phyloP scores from a whole-genome alignment of 2,113 vertebrate species.

The Varanus salvator region DNA sequence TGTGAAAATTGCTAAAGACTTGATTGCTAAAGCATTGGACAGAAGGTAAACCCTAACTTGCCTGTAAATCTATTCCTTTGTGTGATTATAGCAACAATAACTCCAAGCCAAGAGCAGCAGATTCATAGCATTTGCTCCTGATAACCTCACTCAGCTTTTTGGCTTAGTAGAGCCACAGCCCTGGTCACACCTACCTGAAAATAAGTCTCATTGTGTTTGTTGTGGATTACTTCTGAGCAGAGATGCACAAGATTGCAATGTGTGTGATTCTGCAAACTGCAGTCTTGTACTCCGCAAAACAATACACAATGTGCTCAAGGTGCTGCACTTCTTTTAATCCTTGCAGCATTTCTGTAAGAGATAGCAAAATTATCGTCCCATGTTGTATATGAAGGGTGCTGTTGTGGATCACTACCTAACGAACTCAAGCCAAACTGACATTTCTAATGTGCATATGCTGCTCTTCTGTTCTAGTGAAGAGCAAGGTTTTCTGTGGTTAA shows the following conservation, averaged over 20 bases:
- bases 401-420: background rate
- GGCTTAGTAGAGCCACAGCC: no score
- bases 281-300: background rate
- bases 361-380: background rate
- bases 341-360: background rate
- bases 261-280: background rate
- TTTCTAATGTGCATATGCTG: background rate
- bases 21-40: background rate
- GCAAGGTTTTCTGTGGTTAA: background rate
- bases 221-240: no score
- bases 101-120: background rate
- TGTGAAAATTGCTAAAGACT: rapidly evolving
- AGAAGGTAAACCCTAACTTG: background rate
- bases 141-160: background rate
- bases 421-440: background rate
- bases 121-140: background rate
- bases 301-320: background rate
- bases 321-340: background rate
- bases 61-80: background rate
- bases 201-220: no score
- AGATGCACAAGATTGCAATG: background rate
- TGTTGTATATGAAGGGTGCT: background rate
- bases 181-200: no score
- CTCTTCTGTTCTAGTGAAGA: background rate
- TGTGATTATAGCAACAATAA: background rate